Conservation (phyloP, 2,113 vertebrate species). For the Oceanodroma tethys region DNA sequence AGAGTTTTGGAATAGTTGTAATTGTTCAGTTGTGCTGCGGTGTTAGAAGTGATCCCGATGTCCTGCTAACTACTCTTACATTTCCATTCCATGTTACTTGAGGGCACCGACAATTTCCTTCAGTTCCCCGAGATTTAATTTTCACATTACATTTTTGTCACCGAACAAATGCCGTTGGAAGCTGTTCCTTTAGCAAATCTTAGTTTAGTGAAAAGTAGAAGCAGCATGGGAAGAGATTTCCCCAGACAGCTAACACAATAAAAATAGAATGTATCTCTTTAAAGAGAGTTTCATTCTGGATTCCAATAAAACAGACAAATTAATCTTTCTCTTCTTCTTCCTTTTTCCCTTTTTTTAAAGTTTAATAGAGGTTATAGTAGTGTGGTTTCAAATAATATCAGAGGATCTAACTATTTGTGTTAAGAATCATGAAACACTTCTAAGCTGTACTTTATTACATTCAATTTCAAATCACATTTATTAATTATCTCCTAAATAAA, state of each 20-base stretch:
- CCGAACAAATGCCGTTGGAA: not conserved
- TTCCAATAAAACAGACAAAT: slow-evolving; percentile 41
- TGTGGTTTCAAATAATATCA: slow-evolving; percentile 41
- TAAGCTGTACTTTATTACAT: slow-evolving; percentile 30
- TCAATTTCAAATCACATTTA: slow-evolving; percentile 53
- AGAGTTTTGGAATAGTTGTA: not conserved
- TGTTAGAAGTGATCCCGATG: not conserved
- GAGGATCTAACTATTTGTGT: slow-evolving; percentile 57
- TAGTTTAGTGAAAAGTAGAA: not conserved
- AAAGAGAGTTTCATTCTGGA: slow-evolving; percentile 7
- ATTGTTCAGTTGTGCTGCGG: not conserved
- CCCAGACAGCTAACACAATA: slow-evolving; percentile 18
- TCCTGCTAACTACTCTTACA: not conserved
- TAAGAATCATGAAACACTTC: slow-evolving; percentile 33
- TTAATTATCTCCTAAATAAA: slow-evolving; percentile 61
- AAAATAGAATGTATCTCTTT: slow-evolving; percentile 19
- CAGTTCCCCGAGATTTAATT: not conserved
- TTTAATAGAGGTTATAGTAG: slow-evolving; percentile 26
- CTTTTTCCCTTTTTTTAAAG: not conserved
- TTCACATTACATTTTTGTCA: not conserved
- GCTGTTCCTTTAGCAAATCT: not conserved
- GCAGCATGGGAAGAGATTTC: not conserved
- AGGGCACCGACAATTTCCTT: not conserved
- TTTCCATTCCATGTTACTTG: not conserved
- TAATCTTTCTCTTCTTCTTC: not conserved